Evolutionary conservation across 1,140 invertebrate species (phyloP), one percentile per base, ranked within the genome.

Genomic region (Drosophila willistoni): DNA sequence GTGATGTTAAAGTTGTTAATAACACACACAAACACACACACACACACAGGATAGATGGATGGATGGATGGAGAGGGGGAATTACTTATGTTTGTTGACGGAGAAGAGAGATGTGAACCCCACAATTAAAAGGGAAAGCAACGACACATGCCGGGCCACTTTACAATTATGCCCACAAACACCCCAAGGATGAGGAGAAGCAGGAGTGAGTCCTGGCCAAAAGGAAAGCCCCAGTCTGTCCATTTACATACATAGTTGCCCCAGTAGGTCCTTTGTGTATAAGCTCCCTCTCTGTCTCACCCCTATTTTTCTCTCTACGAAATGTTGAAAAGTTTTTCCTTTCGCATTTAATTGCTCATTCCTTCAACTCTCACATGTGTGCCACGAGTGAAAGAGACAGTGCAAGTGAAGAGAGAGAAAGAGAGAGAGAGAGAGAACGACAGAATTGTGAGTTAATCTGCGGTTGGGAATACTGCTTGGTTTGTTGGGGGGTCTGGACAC

Each of bases 1-100:
- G 79, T 86, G 83, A 87, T 86, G 83, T 86, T 86, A 69, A 86
- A 79, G 67, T 87, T 87, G 83, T 86, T 86, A 82, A 86, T 86
- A 79, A 79, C 69, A 56, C 33, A 85, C 41, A 59, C 19, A 72
- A 22, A 47, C 13, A 33, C 7, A 13, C 25, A 4, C 34, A 19
- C n/a, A n/a, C n/a, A n/a, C n/a, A n/a, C n/a, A n/a, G 36, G 29
- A 25, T 25, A 0, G 22, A 25, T 25, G 22, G 22, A 25, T 25
- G 22, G 9, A 7, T 9, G 10, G 34, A 12, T 9, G 5, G 9
- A 10, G 34, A 36, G 34, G 1, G 34, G 19, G 13, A n/a, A 29
- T 29, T 29, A 29, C 29, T 29, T 29, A 5, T 29, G 29, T 6
- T 29, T 29, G 29, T 29, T 29, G 29, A 7, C 29, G 29, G 34